phyloP scores from a whole-genome alignment of 2,797 vertebrate genomes.

The Trematomus bernacchii region DNA sequence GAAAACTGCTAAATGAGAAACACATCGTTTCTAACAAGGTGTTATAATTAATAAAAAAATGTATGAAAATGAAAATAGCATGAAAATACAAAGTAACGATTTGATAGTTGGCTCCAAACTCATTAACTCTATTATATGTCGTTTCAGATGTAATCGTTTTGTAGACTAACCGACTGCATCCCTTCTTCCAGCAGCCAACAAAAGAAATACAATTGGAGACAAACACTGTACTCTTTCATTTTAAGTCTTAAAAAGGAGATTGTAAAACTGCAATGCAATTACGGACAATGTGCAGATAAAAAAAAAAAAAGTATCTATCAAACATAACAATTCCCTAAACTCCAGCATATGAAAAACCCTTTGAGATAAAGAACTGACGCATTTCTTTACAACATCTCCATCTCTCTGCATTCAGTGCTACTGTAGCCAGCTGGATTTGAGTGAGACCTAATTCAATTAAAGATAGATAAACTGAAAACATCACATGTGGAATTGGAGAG shows the following conservation, averaged over 20 bases:
- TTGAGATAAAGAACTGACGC: neutral
- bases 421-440: neutral
- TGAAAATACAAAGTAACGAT: neutral
- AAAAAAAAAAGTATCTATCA: neutral
- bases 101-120: neutral
- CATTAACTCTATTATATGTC: neutral
- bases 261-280: neutral
- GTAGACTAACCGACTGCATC: neutral
- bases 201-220: neutral
- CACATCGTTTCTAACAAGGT: neutral
- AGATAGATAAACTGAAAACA: no score
- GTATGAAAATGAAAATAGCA: neutral
- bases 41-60: no score
- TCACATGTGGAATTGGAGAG: rapidly evolving
- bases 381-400: neutral
- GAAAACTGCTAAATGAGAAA: neutral
- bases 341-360: neutral
- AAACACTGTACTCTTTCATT: neutral
- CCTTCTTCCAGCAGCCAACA: neutral
- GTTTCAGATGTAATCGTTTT: neutral
- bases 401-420: neutral
- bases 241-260: neutral
- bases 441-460: neutral
- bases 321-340: neutral
- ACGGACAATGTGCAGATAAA: neutral